Evolutionary conservation across 2,797 vertebrate species (phyloP).

Genomic region (Cebuella pygmaea): DNA sequence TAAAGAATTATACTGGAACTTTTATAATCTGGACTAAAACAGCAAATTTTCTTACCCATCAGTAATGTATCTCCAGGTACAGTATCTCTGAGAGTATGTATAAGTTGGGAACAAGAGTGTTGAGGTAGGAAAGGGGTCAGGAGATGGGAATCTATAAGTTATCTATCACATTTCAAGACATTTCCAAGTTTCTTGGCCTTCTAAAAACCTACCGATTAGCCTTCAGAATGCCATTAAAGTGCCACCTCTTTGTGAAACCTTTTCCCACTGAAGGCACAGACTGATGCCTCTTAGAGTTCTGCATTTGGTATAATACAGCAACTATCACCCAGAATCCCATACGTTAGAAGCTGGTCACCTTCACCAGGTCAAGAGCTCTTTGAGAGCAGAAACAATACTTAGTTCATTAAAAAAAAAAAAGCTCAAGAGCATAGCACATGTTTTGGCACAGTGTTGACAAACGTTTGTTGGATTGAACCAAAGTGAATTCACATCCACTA

Average conservation of each 20-base stretch:
- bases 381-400: neutral
- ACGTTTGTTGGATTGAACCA: neutral
- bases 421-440: neutral
- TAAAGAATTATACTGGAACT: neutral
- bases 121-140: neutral
- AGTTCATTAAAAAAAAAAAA: neutral
- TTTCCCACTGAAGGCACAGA: neutral
- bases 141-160: neutral
- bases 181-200: neutral
- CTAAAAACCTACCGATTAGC: neutral
- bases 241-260: neutral
- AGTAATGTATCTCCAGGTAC: neutral
- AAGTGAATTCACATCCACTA: neutral
- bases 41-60: neutral
- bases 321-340: neutral
- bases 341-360: neutral
- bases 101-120: neutral
- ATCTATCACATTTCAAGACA: neutral
- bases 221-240: neutral
- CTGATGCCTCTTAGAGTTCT: neutral
- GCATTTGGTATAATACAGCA: neutral
- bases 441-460: neutral
- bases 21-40: neutral
- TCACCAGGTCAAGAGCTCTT: neutral
- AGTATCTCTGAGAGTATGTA: neutral